Evolutionary conservation across 2,113 vertebrate species (phyloP), one percentile per base, ranked within the genome.

Genomic region (Lonchura striata): DNA sequence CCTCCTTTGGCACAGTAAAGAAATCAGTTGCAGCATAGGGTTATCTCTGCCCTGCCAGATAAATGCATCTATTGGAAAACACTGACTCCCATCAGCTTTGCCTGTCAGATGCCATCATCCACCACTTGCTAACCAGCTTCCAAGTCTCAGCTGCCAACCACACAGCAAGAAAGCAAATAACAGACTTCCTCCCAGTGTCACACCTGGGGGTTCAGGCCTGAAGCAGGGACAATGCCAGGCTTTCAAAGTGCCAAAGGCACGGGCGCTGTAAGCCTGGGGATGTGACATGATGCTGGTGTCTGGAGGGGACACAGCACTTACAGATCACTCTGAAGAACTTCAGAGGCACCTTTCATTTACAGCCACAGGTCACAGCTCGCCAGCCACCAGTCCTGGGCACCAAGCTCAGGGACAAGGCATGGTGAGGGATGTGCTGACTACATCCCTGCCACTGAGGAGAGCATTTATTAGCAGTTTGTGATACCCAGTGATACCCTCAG

Each of bases 71-170:
- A 54, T 90, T 74, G 24, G 64, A 88, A 82, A 94, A 90, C 71
- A 91, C 65, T 37, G 87, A 28, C 56, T 93, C 24, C 71, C 70
- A 74, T 47, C 87, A 90, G 82, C 93, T 92, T 41, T 83, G 90
- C 82, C 93, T 88, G 94, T 88, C 92, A 76, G 82, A 82, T 81
- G 85, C 65, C 94, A 95, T 92, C 87, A 90, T 53, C 84, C 57
- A 50, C 87, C 91, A 69, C 89, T 80, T 54, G 66, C 75, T 93
- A 91, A 94, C 60, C 61, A 93, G 82, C 84, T 90, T 94, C 82
- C 68, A 95, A 90, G 64, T 56, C 84, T 74, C 85, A 86, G 85
- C 63, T 90, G 88, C 85, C 92, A 94, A 70, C 85, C 64, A 82
- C 90, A 81, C 27, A 57, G 86, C 50, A 79, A 80, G 63, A 65